These are phyloP conservation scores for Dryadula phaetusa DNA, from an alignment of 2,888 invertebrate genomes.

Conservation along the genomic window DNA sequence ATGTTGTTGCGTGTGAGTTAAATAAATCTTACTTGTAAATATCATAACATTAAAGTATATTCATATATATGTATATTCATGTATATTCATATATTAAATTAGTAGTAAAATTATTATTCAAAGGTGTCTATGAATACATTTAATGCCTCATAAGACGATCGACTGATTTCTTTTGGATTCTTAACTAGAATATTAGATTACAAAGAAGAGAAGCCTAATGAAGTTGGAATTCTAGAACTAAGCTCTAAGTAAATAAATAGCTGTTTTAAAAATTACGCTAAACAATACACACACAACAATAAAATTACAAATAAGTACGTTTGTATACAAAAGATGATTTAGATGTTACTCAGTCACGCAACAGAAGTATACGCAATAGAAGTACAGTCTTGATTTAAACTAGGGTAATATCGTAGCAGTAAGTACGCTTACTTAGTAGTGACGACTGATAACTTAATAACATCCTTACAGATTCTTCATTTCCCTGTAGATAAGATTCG, in stretches of 20 bases:
- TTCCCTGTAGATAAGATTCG: no score
- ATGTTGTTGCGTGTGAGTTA: no score
- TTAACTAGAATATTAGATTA: conserved; percentile 8
- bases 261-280: background rate
- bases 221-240: conserved; percentile 4
- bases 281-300: background rate
- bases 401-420: no score
- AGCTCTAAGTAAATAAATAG: background rate
- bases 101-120: background rate
- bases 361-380: no score
- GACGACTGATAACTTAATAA: background rate
- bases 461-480: no score
- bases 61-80: no score
- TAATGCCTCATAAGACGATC: background rate
- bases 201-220: conserved; percentile 22
- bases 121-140: background rate
- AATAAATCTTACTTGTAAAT: no score
- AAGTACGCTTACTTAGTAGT: no score
- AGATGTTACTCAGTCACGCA: conserved; percentile 1
- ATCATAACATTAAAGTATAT: no score
- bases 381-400: no score
- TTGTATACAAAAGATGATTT: background rate
- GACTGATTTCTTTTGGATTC: background rate
- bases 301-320: background rate
- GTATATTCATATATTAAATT: no score